Conservation (phyloP, 2,888 invertebrate genomes). For the Ceramica pisi region DNA sequence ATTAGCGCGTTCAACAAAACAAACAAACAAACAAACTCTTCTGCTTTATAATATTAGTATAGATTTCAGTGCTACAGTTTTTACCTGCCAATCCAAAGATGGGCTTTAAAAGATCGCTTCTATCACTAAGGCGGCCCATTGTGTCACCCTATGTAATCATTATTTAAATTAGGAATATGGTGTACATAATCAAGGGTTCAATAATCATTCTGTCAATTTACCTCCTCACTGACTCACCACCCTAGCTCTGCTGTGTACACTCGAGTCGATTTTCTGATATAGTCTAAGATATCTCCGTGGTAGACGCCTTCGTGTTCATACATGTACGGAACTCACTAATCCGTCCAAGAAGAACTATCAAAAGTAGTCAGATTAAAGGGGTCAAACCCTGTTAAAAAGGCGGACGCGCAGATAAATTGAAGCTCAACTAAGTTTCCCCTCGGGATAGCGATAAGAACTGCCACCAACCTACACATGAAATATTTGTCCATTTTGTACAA, state of each 20-base stretch:
- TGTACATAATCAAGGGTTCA: no score
- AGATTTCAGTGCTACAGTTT: background rate
- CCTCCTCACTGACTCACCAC: background rate
- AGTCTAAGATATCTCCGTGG: background rate
- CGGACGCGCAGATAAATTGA: conserved; percentile 58
- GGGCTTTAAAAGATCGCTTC: no score
- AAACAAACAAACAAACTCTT: no score
- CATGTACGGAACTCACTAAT: conserved; percentile 14
- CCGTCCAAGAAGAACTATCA: conserved; percentile 18
- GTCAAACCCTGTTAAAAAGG: conserved; percentile 58
- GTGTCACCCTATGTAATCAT: no score
- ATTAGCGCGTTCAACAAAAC: no score
- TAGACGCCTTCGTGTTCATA: conserved; percentile 7
- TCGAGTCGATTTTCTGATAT: background rate
- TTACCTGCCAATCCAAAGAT: background rate
- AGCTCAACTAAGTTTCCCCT: conserved; percentile 47
- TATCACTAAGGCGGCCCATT: no score
- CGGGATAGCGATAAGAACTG: conserved; percentile 32
- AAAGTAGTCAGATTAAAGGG: conserved; percentile 29
- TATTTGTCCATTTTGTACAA: no score
- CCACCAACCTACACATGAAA: conserved; percentile 50
- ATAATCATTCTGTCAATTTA: no score
- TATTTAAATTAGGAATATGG: no score
- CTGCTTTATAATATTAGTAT: no score
- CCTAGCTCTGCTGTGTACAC: background rate